Evolutionary conservation across 2,113 vertebrate species (phyloP).

Genomic region (Colistium nudipinnis): DNA sequence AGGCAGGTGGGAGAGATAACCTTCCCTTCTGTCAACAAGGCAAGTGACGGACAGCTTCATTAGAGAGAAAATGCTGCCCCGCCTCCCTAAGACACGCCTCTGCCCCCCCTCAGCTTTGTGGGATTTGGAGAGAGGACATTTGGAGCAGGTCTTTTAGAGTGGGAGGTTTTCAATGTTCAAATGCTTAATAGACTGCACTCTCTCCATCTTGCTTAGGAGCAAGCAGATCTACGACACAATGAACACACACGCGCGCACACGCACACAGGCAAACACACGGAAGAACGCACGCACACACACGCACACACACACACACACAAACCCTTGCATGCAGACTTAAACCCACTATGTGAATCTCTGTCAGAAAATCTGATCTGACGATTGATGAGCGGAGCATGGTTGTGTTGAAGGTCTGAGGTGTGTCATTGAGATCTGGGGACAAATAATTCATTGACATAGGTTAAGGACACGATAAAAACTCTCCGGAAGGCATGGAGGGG

Average conservation of each 20-base stretch:
- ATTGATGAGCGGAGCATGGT: slow-evolving; percentile 71
- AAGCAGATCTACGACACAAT: background rate
- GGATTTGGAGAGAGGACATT: slow-evolving; percentile 65
- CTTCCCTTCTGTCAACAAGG: slow-evolving; percentile 75
- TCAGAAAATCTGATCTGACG: slow-evolving; percentile 81
- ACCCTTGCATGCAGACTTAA: slow-evolving; percentile 19
- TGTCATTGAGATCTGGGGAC: slow-evolving; percentile 66
- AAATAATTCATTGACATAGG: slow-evolving; percentile 63
- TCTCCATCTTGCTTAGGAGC: slow-evolving; percentile 61
- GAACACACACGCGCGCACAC: slow-evolving; percentile 33
- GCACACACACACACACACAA: slow-evolving; percentile 42
- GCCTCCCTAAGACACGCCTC: slow-evolving; percentile 64
- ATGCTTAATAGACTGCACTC: slow-evolving; percentile 78
- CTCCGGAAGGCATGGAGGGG: slow-evolving; percentile 40
- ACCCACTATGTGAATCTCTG: slow-evolving; percentile 55
- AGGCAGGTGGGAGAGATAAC: slow-evolving; percentile 64
- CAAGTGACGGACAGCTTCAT: slow-evolving; percentile 79
- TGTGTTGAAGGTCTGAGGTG: slow-evolving; percentile 71
- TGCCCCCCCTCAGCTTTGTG: slow-evolving; percentile 56
- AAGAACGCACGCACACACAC: slow-evolving; percentile 17
- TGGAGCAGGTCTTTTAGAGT: slow-evolving; percentile 70
- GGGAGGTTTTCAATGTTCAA: slow-evolving; percentile 80
- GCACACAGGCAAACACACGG: slow-evolving; percentile 36
- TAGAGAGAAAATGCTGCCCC: slow-evolving; percentile 75
- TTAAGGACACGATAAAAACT: slow-evolving; percentile 56